These are phyloP conservation scores for Nyctereutes procyonoides DNA, from an alignment of 2,113 vertebrate genomes.

Conservation along the genomic window DNA sequence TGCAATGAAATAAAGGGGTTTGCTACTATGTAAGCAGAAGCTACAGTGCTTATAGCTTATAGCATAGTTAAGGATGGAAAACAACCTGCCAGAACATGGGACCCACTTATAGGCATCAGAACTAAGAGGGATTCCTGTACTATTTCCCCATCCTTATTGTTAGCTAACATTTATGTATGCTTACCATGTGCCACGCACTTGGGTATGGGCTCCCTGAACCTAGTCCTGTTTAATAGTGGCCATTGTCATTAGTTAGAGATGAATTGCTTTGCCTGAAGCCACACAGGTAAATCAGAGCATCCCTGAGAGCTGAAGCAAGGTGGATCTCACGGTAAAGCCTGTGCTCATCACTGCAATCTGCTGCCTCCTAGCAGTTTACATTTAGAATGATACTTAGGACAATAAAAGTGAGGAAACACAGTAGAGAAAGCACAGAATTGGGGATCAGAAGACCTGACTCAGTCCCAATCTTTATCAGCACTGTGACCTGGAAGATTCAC, in stretches of 20 bases:
- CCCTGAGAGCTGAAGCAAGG: background rate
- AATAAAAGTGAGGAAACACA: background rate
- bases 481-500: background rate
- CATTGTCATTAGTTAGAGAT: background rate
- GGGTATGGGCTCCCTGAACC: background rate
- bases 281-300: background rate
- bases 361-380: background rate
- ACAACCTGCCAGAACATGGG: background rate
- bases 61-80: background rate
- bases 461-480: background rate
- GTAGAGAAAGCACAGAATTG: background rate
- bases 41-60: no score
- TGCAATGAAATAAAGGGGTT: background rate
- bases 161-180: background rate
- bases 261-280: background rate
- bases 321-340: fast-evolving
- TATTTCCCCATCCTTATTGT: background rate
- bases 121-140: background rate
- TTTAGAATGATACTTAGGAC: background rate
- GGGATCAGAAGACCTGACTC: background rate
- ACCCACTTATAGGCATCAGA: background rate
- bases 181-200: background rate
- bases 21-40: background rate
- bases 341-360: background rate
- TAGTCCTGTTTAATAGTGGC: background rate